Base-by-base conservation (phyloP, 2,797 vertebrate genomes). In the Protonibea diacanthus region DNA sequence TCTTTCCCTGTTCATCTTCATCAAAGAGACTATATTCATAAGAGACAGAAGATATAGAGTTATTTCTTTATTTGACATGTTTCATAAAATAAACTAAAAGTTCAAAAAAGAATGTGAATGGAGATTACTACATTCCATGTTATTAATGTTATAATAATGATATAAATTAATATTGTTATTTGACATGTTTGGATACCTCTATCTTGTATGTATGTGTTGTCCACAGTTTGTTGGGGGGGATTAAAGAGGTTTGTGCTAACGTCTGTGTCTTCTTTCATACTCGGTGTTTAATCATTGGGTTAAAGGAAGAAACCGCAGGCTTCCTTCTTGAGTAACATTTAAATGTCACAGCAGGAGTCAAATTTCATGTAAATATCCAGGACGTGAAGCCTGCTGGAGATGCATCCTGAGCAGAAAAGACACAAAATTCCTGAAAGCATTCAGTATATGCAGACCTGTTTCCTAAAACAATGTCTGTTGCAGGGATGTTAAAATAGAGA, bases 31-130 rank as follows among this genome's bases (percentile, higher is more conserved):
- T 93, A 87, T 91, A 92, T 91, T 88, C 57, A 80, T 81, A 84
- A 82, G 87, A 92, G 60, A 86, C 64, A 83, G 64, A 84, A 74
- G 74, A 80, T 82, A 85, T 83, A 93, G 86, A 93, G 78, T 89
- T 92, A 89, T 95, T 95, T 95, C 95, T 95, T 95, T 95, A 94
- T 95, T 93, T 92, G 81, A 93, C 89, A 90, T 92, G 78, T 94
- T 95, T 95, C 89, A 90, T 94, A 94, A 91, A 89, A 92, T 92
- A 91, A 94, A 91, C 78, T 82, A 91, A 89, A 93, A 87, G 80
- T 80, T 87, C 53, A 85, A 78, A 83, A 86, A 88, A 88, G 58
- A 85, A 76, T 76, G 61, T 84, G 83, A 89, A 91, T 86, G 85
- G 74, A 88, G 77, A 87, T 85, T 80, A 88, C 84, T 89, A 95